phyloP scores from a whole-genome alignment of 2,113 vertebrate species.

The Phycodurus eques region DNA sequence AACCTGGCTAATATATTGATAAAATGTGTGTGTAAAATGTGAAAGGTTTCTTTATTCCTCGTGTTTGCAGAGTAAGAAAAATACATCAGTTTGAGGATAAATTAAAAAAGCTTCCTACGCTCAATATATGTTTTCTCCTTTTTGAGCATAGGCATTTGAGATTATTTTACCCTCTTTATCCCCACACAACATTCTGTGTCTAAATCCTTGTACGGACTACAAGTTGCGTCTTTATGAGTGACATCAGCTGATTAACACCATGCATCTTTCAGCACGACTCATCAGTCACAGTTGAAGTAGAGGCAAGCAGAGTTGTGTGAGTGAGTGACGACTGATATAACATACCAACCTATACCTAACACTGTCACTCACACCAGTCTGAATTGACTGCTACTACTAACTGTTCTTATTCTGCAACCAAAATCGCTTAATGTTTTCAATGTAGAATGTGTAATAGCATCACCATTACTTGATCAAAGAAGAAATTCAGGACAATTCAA shows the following conservation, averaged over 20 bases:
- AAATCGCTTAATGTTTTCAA: too few relatives aligned
- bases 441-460: too few relatives aligned
- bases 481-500: too few relatives aligned
- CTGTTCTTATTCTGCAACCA: too few relatives aligned
- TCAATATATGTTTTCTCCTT: conserved; percentile 8
- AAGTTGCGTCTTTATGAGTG: conserved; percentile 28
- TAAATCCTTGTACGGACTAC: neutral
- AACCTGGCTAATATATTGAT: conserved; percentile 54
- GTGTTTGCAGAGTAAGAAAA: conserved; percentile 24
- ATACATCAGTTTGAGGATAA: conserved; percentile 13
- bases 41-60: conserved; percentile 26
- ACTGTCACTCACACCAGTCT: too few relatives aligned
- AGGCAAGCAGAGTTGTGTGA: neutral
- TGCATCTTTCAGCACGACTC: conserved; percentile 37
- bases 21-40: conserved; percentile 40
- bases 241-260: conserved; percentile 38
- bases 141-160: neutral
- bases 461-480: too few relatives aligned
- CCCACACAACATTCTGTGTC: conserved; percentile 2
- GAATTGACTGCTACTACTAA: too few relatives aligned
- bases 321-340: too few relatives aligned
- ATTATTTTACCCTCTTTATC: conserved; percentile 30
- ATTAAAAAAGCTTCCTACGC: neutral
- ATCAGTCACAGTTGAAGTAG: conserved; percentile 32
- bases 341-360: too few relatives aligned